Evolutionary conservation across 2,113 vertebrate species (phyloP).

Genomic region (Condylura cristata): DNA sequence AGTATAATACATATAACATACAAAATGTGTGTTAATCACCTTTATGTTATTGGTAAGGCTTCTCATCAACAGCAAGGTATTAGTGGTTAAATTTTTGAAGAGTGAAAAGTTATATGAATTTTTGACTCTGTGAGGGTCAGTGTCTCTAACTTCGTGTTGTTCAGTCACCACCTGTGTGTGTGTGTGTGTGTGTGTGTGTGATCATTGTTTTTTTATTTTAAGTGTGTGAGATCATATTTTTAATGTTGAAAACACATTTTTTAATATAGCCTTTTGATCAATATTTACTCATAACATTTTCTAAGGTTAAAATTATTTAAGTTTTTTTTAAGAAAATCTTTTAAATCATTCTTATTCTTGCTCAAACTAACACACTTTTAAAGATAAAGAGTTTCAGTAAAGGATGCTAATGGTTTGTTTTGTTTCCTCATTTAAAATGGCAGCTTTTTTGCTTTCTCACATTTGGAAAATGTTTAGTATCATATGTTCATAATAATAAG

Average conservation of each 20-base stretch:
- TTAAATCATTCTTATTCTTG: conserved; percentile 42
- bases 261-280: conserved; percentile 31
- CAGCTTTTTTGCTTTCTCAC: conserved; percentile 52
- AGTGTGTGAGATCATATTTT: neutral
- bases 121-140: neutral
- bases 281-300: conserved; percentile 31
- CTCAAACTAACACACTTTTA: conserved; percentile 34
- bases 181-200: neutral
- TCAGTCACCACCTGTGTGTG: neutral
- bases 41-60: neutral
- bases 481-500: conserved; percentile 15
- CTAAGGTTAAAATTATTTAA: conserved; percentile 19
- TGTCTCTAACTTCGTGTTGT: neutral
- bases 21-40: no score
- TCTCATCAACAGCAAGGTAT: neutral
- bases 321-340: conserved; percentile 33
- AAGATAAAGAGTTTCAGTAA: conserved; percentile 44
- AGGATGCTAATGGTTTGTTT: neutral
- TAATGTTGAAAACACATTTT: conserved; percentile 30
- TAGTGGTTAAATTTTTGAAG: neutral
- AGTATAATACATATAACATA: no score
- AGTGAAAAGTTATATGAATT: neutral
- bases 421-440: conserved; percentile 15
- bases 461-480: conserved; percentile 15
- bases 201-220: neutral